Base-by-base conservation (phyloP, 2,888 invertebrate genomes). In the Hipparchia semele region DNA sequence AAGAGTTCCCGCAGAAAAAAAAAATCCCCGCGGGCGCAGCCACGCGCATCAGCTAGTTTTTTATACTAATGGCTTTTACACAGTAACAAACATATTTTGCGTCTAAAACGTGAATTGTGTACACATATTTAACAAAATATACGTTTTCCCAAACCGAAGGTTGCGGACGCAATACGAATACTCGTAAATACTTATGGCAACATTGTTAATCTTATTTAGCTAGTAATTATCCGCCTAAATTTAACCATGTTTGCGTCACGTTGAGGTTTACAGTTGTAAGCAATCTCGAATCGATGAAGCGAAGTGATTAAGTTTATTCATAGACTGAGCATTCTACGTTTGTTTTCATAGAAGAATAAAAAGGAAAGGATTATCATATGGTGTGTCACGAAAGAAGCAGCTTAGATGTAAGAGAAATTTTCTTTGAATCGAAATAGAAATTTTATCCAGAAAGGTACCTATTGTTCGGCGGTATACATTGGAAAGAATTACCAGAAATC, bases 241-340 rank as follows among this genome's bases (percentile, higher is more conserved):
- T 60, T 68, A 59, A 13, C 60, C 39, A 69, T 49, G 53, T 64
- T 68, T 59, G 59, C 59, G 53, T 68, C 65, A 74, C 60, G 54
- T 71, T 74, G 64, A 65, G 39, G 68, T 68, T 74, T 72, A 66
- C 68, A 68, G 54, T 64, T 73, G 53, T 23, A 71, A 71, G 68
- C 60, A 60, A 70, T 68, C 56, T 70, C 9, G 46, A 71, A 68
- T 65, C 58, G 62, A 39, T 73, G 49, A 58, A 70, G 45, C 45
- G 23, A 39, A 56, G 39, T 33, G 60, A 62, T 65, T 6, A 51
- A 13, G 45, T 62, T 62, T 49, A 62, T 49, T 49, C 62, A 49
- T 49, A 13, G 13, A 49, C 62, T 13, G 23, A 13, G 12, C 8
- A 62, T n/a, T 62, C 7, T 60, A 39, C 33, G 10, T 60, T 60